phyloP scores from a whole-genome alignment of 2,113 vertebrate genomes.

The Psittacus erithacus region DNA sequence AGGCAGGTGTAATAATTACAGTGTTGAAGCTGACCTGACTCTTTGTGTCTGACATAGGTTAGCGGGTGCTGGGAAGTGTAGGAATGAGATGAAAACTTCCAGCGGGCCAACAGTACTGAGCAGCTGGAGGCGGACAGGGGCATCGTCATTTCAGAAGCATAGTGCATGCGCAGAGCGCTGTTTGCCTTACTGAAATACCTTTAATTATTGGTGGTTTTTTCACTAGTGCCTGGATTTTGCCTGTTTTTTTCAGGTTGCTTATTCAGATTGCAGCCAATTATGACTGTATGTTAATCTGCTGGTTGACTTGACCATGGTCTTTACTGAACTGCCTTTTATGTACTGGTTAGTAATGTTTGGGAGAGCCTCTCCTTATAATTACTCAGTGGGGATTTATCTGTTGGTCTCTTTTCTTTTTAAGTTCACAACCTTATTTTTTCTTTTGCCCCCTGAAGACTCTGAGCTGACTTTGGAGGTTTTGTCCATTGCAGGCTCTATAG shows the following conservation, averaged over 20 bases:
- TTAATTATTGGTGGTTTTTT: slow-evolving; percentile 17
- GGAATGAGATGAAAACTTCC: slow-evolving; percentile 16
- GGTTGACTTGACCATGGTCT: neutral
- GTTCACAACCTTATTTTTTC: slow-evolving; percentile 1
- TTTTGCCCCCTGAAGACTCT: neutral
- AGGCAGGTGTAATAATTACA: neutral
- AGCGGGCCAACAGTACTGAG: neutral
- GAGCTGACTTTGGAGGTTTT: slow-evolving; percentile 40
- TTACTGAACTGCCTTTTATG: neutral
- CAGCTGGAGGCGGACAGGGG: neutral
- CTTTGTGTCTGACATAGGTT: neutral
- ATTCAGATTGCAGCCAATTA: neutral
- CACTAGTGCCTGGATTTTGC: neutral
- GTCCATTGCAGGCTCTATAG: slow-evolving; percentile 5
- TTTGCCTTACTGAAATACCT: neutral
- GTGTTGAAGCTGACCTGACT: neutral
- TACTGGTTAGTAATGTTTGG: slow-evolving; percentile 15
- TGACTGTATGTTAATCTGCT: slow-evolving; percentile 6
- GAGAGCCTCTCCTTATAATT: slow-evolving; percentile 16
- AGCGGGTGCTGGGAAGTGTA: fast-evolving
- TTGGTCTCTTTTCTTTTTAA: slow-evolving; percentile 12
- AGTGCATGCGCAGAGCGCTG: neutral
- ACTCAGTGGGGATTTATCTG: slow-evolving; percentile 15
- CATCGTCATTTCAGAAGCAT: neutral
- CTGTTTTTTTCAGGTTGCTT: neutral